phyloP scores from a whole-genome alignment of 1,140 invertebrate genomes.

The Pomacea maculata region DNA sequence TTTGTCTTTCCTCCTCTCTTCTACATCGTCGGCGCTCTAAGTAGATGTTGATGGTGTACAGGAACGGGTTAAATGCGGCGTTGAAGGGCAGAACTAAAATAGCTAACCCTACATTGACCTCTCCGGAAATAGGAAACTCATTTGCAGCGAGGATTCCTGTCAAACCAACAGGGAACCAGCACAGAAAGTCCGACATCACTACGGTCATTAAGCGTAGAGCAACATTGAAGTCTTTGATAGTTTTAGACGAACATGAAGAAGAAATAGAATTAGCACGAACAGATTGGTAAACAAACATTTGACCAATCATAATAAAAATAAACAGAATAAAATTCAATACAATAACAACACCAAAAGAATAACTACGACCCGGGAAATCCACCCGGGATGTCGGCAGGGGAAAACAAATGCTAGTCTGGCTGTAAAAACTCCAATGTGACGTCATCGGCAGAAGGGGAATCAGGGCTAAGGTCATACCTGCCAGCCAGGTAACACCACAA shows the following conservation, averaged over 20 bases:
- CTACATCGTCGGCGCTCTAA: neutral
- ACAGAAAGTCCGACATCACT: constrained; percentile 11
- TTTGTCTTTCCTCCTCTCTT: neutral
- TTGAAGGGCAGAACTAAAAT: constrained; percentile 7
- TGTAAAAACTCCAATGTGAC: constrained; percentile 14
- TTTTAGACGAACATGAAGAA: neutral
- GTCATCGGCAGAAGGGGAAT: constrained; percentile 15
- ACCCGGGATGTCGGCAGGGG: constrained; percentile 31
- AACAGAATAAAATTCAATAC: constrained; percentile 23
- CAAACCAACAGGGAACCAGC: constrained; percentile 15
- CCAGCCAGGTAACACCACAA: constrained; percentile 20
- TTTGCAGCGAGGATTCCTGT: neutral
- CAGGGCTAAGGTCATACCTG: constrained; percentile 20
- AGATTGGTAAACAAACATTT: constrained; percentile 29
- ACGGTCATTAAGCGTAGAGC: neutral
- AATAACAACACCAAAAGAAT: constrained; percentile 31
- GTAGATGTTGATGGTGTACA: constrained; percentile 8
- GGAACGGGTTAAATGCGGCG: constrained; percentile 1
- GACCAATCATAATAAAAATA: constrained; percentile 27
- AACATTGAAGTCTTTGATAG: neutral
- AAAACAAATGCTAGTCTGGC: constrained; percentile 33
- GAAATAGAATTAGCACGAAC: constrained; percentile 1
- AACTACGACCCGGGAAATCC: constrained; percentile 24
- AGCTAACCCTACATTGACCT: constrained; percentile 9
- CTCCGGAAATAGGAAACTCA: neutral